A percentile compares a stretch with the other conserved stretches of the same genome.
Evolutionary conservation across 1,140 invertebrate species (phyloP).

Genomic region (Microplitis mediator): DNA sequence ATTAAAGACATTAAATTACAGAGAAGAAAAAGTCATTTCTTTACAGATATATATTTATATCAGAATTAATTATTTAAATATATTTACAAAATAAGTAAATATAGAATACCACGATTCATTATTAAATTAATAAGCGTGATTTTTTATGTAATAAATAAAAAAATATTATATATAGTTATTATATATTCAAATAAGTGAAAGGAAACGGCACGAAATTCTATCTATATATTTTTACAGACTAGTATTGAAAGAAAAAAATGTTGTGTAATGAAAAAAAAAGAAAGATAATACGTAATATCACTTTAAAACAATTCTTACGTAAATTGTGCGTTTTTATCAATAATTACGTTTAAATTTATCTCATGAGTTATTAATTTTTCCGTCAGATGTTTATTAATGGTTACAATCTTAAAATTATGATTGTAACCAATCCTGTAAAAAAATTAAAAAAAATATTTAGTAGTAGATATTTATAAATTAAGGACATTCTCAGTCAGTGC

Average conservation of each 20-base stretch:
- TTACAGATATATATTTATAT: too few relatives aligned
- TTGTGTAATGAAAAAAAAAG: background rate
- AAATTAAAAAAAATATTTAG: constrained; percentile 8
- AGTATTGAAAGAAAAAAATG: background rate
- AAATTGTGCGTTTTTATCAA: constrained; percentile 6
- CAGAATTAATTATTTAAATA: too few relatives aligned
- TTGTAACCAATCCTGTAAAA: constrained; percentile 69
- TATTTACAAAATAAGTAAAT: background rate
- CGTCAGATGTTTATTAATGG: background rate
- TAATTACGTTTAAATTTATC: background rate
- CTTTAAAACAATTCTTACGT: constrained; percentile 1
- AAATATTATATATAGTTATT: background rate
- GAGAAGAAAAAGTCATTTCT: too few relatives aligned
- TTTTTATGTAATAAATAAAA: background rate
- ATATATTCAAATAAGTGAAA: background rate
- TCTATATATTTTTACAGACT: constrained; percentile 1
- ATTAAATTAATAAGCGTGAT: constrained; percentile 2
- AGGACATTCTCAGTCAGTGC: too few relatives aligned
- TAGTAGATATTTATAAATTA: background rate
- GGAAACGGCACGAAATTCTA: background rate
- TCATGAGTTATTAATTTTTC: background rate
- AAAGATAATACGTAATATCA: background rate
- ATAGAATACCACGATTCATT: background rate
- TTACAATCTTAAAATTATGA: constrained; percentile 70
- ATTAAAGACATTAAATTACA: too few relatives aligned